Percentiles rank a stretch among this genome's conserved stretches.
Conservation (phyloP, 2,113 vertebrate species). For the Campylomormyrus tamandua region DNA sequence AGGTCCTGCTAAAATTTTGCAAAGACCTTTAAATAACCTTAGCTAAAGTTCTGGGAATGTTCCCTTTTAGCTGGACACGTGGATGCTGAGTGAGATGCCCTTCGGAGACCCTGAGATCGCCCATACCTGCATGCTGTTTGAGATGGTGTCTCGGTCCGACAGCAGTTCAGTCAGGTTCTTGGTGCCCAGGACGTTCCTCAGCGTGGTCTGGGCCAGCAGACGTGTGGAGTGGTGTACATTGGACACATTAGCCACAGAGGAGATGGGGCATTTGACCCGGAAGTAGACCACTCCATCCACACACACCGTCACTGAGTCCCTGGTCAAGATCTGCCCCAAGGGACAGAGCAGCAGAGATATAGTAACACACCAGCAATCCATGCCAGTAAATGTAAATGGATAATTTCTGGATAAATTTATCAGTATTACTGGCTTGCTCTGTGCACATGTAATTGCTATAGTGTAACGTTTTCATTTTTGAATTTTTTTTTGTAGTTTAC, state of each 20-base stretch:
- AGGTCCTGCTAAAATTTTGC: not conserved
- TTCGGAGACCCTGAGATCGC: not conserved
- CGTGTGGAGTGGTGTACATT: conserved; percentile 66
- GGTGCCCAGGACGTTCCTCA: conserved; percentile 74
- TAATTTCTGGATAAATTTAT: not conserved
- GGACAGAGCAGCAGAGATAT: not conserved
- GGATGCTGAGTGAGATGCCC: not conserved
- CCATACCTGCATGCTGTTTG: conserved; percentile 67
- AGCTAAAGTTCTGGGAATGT: not conserved
- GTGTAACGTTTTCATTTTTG: not conserved
- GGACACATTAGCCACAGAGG: conserved; percentile 67
- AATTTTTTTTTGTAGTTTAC: not conserved
- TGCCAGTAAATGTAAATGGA: not conserved
- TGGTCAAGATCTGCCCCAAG: conserved; percentile 66
- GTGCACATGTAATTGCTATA: not conserved
- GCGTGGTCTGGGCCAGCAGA: conserved; percentile 73
- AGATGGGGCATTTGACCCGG: conserved; percentile 66
- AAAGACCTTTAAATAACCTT: not conserved
- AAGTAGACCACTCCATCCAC: conserved; percentile 80
- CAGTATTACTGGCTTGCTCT: not conserved
- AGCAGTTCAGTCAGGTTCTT: conserved; percentile 73
- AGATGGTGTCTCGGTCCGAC: conserved; percentile 72
- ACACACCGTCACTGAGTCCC: conserved; percentile 72
- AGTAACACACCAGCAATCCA: not conserved
- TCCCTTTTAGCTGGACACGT: not conserved